Evolutionary conservation across 2,888 invertebrate species (phyloP).

Genomic region (Dastarcus helophoroides): DNA sequence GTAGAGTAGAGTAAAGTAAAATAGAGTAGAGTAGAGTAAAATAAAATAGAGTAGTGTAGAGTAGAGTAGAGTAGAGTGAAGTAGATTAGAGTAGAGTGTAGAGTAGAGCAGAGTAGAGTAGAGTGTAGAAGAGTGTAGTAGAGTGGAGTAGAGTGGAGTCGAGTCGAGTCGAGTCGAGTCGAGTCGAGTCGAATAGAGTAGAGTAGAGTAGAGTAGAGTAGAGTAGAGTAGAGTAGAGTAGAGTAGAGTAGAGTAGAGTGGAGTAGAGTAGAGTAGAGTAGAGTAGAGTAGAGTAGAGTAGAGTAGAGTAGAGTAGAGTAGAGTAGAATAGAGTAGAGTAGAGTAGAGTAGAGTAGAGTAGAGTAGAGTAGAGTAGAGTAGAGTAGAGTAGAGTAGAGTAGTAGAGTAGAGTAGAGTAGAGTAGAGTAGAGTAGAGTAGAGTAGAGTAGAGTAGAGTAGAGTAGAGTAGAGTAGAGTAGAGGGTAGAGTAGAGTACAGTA

Average conservation of each 20-base stretch:
- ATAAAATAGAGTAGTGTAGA: constrained; percentile 5
- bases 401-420: too few species aligned
- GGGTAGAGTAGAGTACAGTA: background rate
- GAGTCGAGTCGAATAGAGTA: constrained; percentile 6
- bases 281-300: constrained; percentile 5
- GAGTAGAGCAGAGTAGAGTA: constrained; percentile 9
- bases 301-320: constrained; percentile 3
- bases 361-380: too few species aligned
- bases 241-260: constrained; percentile 3
- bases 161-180: constrained; percentile 10
- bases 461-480: too few species aligned
- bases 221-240: constrained; percentile 5
- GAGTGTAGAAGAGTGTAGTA: constrained; percentile 8
- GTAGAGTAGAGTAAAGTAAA: constrained; percentile 8
- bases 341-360: too few species aligned
- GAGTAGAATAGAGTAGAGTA: background rate
- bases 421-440: too few species aligned
- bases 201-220: constrained; percentile 5
- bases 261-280: constrained; percentile 2
- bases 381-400: too few species aligned
- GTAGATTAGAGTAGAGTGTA: constrained; percentile 7
- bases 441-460: too few species aligned
- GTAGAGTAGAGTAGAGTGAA: constrained; percentile 3
- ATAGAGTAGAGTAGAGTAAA: constrained; percentile 5
- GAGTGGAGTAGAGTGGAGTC: constrained; percentile 10